Conservation (phyloP, 2,113 vertebrate genomes). For the Phalacrocorax brasilianus region DNA sequence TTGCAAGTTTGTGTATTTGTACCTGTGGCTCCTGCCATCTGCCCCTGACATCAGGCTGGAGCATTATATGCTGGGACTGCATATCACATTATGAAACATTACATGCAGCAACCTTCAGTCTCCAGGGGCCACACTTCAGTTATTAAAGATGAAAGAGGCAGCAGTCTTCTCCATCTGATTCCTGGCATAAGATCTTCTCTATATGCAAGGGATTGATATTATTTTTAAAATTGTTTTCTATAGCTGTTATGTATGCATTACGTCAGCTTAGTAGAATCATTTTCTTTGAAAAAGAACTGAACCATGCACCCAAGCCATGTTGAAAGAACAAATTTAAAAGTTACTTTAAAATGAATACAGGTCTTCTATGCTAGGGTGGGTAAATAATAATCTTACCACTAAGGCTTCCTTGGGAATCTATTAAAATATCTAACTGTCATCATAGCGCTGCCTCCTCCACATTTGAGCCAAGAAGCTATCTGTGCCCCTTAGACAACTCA, state of each 20-base stretch:
- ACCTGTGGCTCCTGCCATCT: slow-evolving; percentile 43
- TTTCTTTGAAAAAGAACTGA: background rate
- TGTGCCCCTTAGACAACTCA: background rate
- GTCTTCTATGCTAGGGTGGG: background rate
- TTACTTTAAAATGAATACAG: background rate
- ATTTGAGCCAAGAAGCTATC: background rate
- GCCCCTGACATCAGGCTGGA: slow-evolving; percentile 9
- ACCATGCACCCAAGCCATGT: background rate
- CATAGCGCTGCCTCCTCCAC: background rate
- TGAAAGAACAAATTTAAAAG: background rate
- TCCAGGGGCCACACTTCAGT: background rate
- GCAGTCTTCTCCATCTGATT: background rate
- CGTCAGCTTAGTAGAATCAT: background rate
- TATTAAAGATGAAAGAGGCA: slow-evolving; percentile 35
- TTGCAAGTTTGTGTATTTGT: slow-evolving; percentile 12
- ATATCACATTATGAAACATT: background rate
- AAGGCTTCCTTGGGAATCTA: background rate
- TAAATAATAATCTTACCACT: slow-evolving; percentile 1
- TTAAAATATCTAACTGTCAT: background rate
- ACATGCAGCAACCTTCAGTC: background rate
- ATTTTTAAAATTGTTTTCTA: slow-evolving; percentile 2
- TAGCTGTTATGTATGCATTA: background rate
- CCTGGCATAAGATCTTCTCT: background rate
- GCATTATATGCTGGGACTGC: background rate
- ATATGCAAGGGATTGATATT: background rate